Percentiles rank a stretch among this genome's conserved stretches.
Conservation (phyloP, 2,797 vertebrate genomes). For the Echiichthys vipera region DNA sequence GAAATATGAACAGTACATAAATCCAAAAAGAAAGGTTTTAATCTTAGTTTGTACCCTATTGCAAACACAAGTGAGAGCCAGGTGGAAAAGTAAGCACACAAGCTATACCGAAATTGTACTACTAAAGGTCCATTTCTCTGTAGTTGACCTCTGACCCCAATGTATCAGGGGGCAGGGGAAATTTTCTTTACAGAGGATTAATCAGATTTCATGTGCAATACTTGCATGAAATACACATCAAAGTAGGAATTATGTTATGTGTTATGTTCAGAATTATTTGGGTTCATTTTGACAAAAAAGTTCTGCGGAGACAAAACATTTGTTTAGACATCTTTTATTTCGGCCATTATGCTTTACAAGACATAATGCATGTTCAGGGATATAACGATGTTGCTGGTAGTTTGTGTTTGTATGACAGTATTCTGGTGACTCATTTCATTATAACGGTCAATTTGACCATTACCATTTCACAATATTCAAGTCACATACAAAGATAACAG, state of each 20-base stretch:
- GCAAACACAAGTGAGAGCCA: neutral
- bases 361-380: slow-evolving; percentile 82
- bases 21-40: neutral
- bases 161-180: neutral
- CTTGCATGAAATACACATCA: neutral
- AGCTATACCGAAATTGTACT: neutral
- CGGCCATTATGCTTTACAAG: slow-evolving; percentile 84
- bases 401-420: slow-evolving; percentile 73
- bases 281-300: slow-evolving; percentile 10
- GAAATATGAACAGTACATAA: neutral
- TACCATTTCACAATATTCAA: slow-evolving; percentile 85
- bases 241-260: too few relatives aligned
- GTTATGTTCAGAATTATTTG: neutral
- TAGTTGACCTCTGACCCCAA: neutral
- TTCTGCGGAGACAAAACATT: slow-evolving; percentile 51
- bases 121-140: neutral
- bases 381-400: slow-evolving; percentile 79
- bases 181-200: neutral
- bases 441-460: slow-evolving; percentile 82
- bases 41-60: neutral
- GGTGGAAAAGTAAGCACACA: neutral
- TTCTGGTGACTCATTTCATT: slow-evolving; percentile 73
- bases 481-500: slow-evolving; percentile 82
- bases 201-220: neutral
- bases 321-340: slow-evolving; percentile 86